Evolutionary conservation across 1,140 invertebrate genomes (phyloP).

Genomic region (Maniola jurtina): DNA sequence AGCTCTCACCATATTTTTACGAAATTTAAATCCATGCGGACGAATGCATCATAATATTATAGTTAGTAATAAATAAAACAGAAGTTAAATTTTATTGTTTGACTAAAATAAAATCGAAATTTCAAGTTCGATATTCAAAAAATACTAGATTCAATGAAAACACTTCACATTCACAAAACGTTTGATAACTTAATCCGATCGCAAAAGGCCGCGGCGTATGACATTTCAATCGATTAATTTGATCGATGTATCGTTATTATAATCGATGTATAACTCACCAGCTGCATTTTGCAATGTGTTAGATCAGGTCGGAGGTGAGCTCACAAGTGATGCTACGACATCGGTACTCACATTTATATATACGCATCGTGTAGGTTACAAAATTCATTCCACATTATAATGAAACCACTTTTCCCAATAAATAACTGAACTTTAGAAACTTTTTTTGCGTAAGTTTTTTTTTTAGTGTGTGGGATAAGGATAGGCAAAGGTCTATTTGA

Average conservation of each 20-base stretch:
- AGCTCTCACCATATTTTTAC: too few relatives aligned
- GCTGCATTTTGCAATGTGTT: slow-evolving; percentile 57
- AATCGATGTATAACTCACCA: slow-evolving; percentile 49
- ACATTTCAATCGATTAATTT: slow-evolving; percentile 9
- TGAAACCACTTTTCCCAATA: slow-evolving; percentile 64
- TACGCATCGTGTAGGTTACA: slow-evolving; percentile 49
- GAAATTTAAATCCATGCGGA: too few relatives aligned
- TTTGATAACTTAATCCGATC: not conserved
- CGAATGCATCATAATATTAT: too few relatives aligned
- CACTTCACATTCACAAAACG: not conserved
- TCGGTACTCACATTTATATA: slow-evolving; percentile 50
- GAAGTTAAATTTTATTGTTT: too few relatives aligned
- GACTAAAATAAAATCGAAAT: not conserved
- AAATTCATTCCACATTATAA: slow-evolving; percentile 67
- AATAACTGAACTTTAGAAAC: slow-evolving; percentile 57
- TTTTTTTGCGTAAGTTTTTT: slow-evolving; percentile 58
- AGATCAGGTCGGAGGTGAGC: slow-evolving; percentile 58
- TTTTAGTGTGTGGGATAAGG: not conserved
- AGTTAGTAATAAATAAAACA: too few relatives aligned
- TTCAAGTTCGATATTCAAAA: not conserved
- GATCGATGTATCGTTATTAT: slow-evolving; percentile 11
- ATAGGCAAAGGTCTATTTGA: not conserved
- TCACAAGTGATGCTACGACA: slow-evolving; percentile 49
- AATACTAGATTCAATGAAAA: not conserved
- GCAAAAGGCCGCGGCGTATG: not conserved